Conservation (phyloP, 1,140 invertebrate genomes). For the Meloidogyne hapla region DNA sequence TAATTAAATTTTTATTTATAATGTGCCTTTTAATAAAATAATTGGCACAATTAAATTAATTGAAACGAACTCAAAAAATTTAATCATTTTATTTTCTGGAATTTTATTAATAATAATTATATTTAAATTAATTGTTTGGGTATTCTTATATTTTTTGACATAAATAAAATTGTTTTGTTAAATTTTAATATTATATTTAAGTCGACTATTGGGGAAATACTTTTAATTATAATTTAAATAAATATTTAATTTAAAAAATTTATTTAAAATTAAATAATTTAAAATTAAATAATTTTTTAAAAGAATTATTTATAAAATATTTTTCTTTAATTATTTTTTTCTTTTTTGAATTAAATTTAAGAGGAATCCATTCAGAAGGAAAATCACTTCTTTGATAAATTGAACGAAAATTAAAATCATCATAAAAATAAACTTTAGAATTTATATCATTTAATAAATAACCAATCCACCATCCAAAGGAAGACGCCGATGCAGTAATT, state of each 20-base stretch:
- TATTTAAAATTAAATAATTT: background rate
- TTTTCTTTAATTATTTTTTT: slow-evolving; percentile 10
- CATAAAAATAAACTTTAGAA: slow-evolving; percentile 3
- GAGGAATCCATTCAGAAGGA: background rate
- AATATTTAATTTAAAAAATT: background rate
- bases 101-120: background rate
- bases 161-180: no score
- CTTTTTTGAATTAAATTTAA: background rate
- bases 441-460: slow-evolving; percentile 28
- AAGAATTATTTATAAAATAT: background rate
- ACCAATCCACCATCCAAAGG: slow-evolving; percentile 39
- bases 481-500: slow-evolving; percentile 30
- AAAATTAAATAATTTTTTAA: background rate
- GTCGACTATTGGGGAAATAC: no score
- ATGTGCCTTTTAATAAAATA: background rate
- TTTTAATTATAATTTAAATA: no score
- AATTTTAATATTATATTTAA: no score
- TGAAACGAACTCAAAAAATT: background rate
- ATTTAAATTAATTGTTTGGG: background rate
- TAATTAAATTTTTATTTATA: background rate
- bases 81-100: background rate
- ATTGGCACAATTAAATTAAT: no score
- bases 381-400: slow-evolving; percentile 9
- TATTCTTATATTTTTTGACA: no score
- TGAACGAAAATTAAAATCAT: background rate